Evolutionary conservation across 2,113 vertebrate genomes (phyloP), one percentile per base, ranked within the genome.

Genomic region (Hirundichthys speculiger): DNA sequence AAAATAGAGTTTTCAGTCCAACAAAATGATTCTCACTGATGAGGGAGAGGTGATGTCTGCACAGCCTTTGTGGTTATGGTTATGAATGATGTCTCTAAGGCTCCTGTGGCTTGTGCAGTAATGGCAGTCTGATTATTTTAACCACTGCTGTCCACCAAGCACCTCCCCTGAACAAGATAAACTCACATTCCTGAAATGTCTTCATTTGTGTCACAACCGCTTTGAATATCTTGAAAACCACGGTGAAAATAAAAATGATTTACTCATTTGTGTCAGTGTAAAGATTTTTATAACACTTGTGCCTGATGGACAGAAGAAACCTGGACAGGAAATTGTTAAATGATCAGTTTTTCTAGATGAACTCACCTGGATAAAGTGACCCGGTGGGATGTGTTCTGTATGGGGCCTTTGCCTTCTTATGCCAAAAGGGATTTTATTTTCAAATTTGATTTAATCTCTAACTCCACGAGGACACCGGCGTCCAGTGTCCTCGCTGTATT

Each of bases 1-100:
- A 80, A 76, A 74, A 24, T 60, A 82, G 42, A 83, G 81, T 82
- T 72, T 40, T 67, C 68, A 88, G 70, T 80, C 51, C 73, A 83
- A 75, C 18, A 71, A 64, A 83, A 77, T 45, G 21, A 75, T 42
- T 21, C 54, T 38, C 19, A 52, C 68, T 80, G 60, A 86, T 82
- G 48, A 58, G 30, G 24, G n/a, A 71, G 46, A 73, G 40, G 75
- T 75, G 80, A 80, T 73, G 75, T 71, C 47, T 63, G 27, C 14
- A 42, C 5, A 52, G 47, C 62, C 80, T 64, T 50, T 83, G 71
- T 42, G 64, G n/a, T n/a, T n/a, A n/a, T n/a, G 74, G 63, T 60
- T 74, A 47, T 70, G 58, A 81, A 84, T 78, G 70, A 75, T 60
- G 63, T 75, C 84, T 86, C 13, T 42, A 49, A 45, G 61, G 75